Evolutionary conservation across 1,140 invertebrate species (phyloP), one percentile per base, ranked within the genome.

Genomic region (Polypedilum pembai): DNA sequence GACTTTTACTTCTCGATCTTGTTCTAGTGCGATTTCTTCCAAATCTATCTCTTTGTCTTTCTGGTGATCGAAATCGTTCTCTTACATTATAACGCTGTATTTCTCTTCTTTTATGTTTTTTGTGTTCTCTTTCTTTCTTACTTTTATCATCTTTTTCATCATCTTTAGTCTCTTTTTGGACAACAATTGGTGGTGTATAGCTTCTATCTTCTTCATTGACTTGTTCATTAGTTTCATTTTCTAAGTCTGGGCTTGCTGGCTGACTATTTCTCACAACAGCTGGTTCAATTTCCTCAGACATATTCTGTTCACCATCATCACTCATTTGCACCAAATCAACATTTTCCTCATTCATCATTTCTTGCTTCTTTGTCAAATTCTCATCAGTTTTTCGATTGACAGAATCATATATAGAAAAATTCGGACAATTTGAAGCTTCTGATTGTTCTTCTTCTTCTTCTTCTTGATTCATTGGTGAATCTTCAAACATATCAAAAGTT

Each of bases 71-170:
- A 10, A 94, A 89, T 41, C 94, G 83, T 76, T 90, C 89, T 17
- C 92, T 84, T 0, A 94, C 92, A 83, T 94, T 90, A 78, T 94
- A 94, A 12, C 92, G 85, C 76, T 91, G 90, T 21, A 94, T 82
- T 77, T 94, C 92, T 78, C 92, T 91, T 8, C 91, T 83, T 77
- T 91, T 92, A 75, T 21, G 5, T 8, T 18, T 18, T 69, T 69
- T 69, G 12, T 56, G 8, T 4, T 69, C 65, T 20, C 18, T 69
- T 10, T 69, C 65, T 69, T 18, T 69, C 20, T 20, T 69, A 1
- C 65, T n/a, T 69, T 69, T 21, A 3, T 69, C 65, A 21, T 69
- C 17, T 20, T 69, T 18, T 0, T 69, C 65, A 69, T 69, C 12
- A 69, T 69, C 65, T 69, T 18, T 20, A 18, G 65, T 69, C n/a